Percentiles rank a stretch among this genome's conserved stretches.
Evolutionary conservation across 2,797 vertebrate species (phyloP).

Genomic region (Sebastes minor): DNA sequence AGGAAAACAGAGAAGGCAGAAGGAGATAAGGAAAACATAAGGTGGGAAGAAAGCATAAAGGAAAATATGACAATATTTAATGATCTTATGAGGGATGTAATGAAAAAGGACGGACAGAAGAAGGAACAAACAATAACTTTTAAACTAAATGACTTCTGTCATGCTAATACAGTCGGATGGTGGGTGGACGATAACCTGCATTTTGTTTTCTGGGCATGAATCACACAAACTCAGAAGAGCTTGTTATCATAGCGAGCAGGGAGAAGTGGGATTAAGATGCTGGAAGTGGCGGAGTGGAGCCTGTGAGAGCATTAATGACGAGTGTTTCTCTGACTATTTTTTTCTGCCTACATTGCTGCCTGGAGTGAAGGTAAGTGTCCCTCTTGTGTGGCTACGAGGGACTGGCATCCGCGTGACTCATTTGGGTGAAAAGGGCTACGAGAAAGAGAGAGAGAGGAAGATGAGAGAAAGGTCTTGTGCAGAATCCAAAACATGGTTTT

Average conservation of each 20-base stretch:
- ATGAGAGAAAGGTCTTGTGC: background rate
- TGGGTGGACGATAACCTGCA: background rate
- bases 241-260: background rate
- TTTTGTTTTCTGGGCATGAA: background rate
- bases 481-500: background rate
- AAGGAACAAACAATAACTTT: background rate
- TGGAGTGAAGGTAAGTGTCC: constrained; percentile 8
- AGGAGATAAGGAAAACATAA: background rate
- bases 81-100: background rate
- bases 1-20: background rate
- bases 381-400: background rate
- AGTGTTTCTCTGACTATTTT: background rate
- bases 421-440: background rate
- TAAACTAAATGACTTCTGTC: background rate
- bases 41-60: background rate
- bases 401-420: background rate
- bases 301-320: background rate
- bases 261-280: background rate
- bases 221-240: background rate
- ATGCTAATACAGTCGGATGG: background rate
- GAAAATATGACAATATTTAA: background rate
- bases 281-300: background rate
- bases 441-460: background rate
- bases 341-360: constrained; percentile 17
- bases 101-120: background rate